Evolutionary conservation across 2,888 invertebrate species (phyloP).

Genomic region (Callinectes sapidus): DNA sequence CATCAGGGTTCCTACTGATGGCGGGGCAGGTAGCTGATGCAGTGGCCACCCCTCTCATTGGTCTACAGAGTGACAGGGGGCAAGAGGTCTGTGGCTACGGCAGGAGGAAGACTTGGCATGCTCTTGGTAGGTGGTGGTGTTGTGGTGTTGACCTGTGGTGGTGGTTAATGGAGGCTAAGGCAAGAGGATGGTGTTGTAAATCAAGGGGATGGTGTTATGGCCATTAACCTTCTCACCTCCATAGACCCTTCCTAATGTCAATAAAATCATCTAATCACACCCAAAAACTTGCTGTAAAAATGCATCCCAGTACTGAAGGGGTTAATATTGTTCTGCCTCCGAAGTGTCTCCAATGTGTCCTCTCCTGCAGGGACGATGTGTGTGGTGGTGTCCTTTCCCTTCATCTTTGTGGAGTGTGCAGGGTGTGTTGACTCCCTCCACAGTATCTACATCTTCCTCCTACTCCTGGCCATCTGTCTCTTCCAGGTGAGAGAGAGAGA

Average conservation of each 20-base stretch:
- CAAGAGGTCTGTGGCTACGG: conserved; percentile 84
- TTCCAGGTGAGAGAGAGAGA: conserved; percentile 65
- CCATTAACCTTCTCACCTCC: no score
- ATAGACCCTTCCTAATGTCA: no score
- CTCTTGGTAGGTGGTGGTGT: conserved; percentile 80
- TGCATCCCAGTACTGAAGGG: no score
- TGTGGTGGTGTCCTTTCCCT: conserved; percentile 84
- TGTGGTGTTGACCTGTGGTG: background rate
- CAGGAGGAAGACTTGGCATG: conserved; percentile 91
- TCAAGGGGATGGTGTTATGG: no score
- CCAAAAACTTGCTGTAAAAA: no score
- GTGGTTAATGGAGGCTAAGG: no score
- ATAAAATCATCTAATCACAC: no score
- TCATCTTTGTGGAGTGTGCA: conserved; percentile 75
- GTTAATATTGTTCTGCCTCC: no score
- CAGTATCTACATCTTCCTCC: conserved; percentile 55
- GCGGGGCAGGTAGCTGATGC: conserved; percentile 90
- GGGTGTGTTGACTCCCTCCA: conserved; percentile 70
- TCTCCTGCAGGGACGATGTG: conserved; percentile 69
- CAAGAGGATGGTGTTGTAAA: no score
- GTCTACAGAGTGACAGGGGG: conserved; percentile 87
- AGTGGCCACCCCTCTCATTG: conserved; percentile 90
- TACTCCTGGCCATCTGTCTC: conserved; percentile 62
- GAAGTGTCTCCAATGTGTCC: background rate
- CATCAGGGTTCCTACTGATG: conserved; percentile 82